Evolutionary conservation across 2,797 vertebrate genomes (phyloP), one percentile per base, ranked within the genome.

Genomic region (Enteromius unitaeniatus): DNA sequence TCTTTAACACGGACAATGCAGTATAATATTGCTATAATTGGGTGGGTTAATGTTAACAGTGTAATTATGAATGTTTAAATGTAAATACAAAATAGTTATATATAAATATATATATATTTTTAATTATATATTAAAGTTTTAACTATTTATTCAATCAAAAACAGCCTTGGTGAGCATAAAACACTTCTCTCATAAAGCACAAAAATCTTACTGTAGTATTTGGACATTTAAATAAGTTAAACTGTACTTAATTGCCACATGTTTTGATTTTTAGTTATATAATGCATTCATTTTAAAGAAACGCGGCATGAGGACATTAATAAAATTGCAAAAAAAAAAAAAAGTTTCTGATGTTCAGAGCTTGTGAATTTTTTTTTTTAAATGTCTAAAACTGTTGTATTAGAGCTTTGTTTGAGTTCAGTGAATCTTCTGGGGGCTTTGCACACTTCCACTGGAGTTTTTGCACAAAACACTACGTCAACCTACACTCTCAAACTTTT

Each of bases 391-490:
- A n/a, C n/a, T n/a, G n/a, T n/a, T n/a, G n/a, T n/a, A n/a, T n/a
- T n/a, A n/a, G n/a, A n/a, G n/a, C 37, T 42, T 42, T 6, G n/a
- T 40, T 68, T 45, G 4, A 26, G 26, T 26, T 23, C 1, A 14
- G 23, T 2, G 11, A 14, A 34, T 2, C 26, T 53, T 34, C 3
- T 6, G 47, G 28, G 17, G 19, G 3, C 47, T 75, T 55, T 37
- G 49, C 14, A 75, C 13, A 23, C 11, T 55, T 75, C 73, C 73
- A 40, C 0, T 55, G 73, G 73, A 75, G 28, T 75, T 75, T 55
- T 51, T 51, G 15, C 31, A 37, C 31, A 53, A 72, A 28, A 72
- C 14, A 47, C 23, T 34, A 67, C 34, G 0, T 40, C 26, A 37
- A n/a, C 72, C 72, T 37, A 75, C 72, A 4, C 17, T 21, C 21